These are phyloP conservation scores for Cladorhizidae sp. DNA, from an alignment of 37 sponge, comb jelly and placozoan species.

Conservation along the genomic window DNA sequence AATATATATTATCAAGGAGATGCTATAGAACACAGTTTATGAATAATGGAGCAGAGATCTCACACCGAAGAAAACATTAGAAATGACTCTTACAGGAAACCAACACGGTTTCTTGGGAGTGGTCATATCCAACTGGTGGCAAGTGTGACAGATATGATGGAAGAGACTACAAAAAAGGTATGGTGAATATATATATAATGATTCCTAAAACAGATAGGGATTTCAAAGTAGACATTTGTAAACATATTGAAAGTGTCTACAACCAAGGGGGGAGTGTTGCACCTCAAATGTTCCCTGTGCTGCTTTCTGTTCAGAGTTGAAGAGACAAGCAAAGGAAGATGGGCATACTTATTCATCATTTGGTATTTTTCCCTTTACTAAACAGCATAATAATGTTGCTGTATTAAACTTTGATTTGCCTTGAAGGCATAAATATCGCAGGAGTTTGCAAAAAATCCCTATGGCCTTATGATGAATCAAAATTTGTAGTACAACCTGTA, in stretches of 20 bases:
- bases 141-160: not conserved
- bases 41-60: too few species aligned
- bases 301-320: conserved; percentile 7
- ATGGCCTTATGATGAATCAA: not conserved
- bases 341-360: not conserved
- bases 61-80: too few species aligned
- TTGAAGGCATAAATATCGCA: not conserved
- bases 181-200: not conserved
- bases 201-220: too few species aligned
- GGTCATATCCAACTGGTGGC: not conserved
- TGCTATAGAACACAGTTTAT: too few species aligned
- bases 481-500: not conserved
- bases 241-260: not conserved
- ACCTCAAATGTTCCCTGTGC: conserved; percentile 16
- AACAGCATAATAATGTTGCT: not conserved
- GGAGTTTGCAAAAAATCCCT: conserved; percentile 15
- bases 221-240: not conserved
- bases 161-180: conserved; percentile 11
- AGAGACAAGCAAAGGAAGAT: not conserved
- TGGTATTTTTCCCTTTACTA: not conserved
- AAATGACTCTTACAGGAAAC: too few species aligned
- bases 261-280: conserved; percentile 17
- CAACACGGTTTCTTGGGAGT: too few species aligned
- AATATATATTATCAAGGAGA: too few species aligned
- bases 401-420: not conserved